Conservation (phyloP, 2,888 invertebrate species). For the Chymomyza caudatula region DNA sequence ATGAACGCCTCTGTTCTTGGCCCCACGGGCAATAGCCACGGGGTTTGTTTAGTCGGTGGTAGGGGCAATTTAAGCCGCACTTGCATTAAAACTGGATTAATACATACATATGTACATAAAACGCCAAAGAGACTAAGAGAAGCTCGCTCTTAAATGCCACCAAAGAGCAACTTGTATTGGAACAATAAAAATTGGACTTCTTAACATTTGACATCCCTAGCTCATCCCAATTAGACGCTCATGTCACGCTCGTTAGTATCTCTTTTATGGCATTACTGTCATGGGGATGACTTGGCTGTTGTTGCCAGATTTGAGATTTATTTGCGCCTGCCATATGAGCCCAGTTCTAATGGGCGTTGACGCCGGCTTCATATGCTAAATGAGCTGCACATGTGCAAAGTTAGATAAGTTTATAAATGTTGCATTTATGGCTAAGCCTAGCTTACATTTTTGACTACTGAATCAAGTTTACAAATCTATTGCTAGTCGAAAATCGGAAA, state of each 20-base stretch:
- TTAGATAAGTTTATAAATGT: background rate
- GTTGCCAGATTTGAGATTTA: background rate
- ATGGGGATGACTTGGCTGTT: background rate
- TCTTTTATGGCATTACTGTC: background rate
- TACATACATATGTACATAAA: no score
- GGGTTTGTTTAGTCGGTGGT: no score
- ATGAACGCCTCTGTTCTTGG: no score
- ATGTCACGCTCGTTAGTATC: background rate
- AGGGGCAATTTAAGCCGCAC: background rate
- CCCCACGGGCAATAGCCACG: no score
- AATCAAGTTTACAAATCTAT: background rate
- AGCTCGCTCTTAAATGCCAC: constrained; percentile 21
- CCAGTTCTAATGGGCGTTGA: background rate
- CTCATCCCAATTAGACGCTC: background rate
- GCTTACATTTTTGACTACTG: constrained; percentile 22
- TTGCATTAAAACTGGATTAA: background rate
- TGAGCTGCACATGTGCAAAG: background rate
- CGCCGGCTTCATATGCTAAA: constrained; percentile 1
- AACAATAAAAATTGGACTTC: background rate
- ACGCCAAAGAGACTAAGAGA: background rate
- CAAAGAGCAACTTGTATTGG: background rate
- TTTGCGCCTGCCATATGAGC: background rate
- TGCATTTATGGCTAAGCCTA: background rate
- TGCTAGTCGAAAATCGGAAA: background rate
- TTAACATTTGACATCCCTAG: background rate